Conservation (phyloP, 92 coral and sea anemone genomes). For the Parazoanthus darwini region DNA sequence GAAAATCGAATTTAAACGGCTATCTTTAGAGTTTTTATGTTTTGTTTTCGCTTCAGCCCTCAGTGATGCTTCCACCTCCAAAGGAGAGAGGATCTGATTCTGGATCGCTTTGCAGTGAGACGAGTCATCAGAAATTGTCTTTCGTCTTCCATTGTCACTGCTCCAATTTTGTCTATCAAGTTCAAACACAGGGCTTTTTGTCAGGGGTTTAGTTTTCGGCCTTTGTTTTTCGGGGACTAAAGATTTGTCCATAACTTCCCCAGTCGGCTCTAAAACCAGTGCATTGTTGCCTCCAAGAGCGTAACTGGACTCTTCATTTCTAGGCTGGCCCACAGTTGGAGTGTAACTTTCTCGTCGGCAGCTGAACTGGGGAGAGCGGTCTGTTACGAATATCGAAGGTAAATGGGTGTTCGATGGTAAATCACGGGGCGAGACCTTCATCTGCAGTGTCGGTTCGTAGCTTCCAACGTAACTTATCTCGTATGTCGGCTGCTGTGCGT, state of each 20-base stretch:
- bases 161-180: neutral
- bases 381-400: neutral
- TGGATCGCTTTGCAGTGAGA: neutral
- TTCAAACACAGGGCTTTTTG: neutral
- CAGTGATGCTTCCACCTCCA: neutral
- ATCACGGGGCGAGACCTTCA: too few relatives aligned
- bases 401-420: too few relatives aligned
- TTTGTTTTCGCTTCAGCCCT: neutral
- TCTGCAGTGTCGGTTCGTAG: too few relatives aligned
- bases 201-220: neutral
- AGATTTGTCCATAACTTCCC: neutral
- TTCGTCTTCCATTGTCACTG: neutral
- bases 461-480: too few relatives aligned
- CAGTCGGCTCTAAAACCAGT: neutral
- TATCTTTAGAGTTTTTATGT: neutral
- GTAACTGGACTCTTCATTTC: neutral
- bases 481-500: too few relatives aligned
- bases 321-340: neutral
- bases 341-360: neutral
- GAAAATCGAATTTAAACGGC: neutral
- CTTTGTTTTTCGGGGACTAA: neutral
- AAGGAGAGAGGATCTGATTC: neutral
- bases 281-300: neutral
- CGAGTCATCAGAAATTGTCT: neutral
- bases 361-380: neutral